These are phyloP conservation scores for Bubo bubo DNA, from an alignment of 2,113 vertebrate species.

Conservation along the genomic window DNA sequence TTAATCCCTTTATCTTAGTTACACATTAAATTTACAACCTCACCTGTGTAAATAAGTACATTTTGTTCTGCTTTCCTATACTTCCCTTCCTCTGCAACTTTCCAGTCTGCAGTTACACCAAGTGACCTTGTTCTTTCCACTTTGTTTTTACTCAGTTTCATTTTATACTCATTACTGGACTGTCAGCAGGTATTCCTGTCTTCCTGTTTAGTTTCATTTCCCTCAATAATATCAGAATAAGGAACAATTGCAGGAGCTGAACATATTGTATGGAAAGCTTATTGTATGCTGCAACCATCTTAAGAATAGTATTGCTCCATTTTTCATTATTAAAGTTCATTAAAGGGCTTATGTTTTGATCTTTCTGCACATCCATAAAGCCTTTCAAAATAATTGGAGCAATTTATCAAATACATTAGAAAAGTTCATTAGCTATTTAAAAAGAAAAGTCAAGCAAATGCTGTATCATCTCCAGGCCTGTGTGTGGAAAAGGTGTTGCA, in stretches of 20 bases:
- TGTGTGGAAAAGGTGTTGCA: neutral
- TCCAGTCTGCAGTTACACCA: neutral
- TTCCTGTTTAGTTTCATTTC: neutral
- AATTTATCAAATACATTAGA: neutral
- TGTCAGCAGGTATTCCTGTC: neutral
- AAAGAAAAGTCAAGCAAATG: neutral
- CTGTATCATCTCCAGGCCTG: neutral
- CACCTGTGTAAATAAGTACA: neutral
- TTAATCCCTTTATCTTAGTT: constrained; percentile 23
- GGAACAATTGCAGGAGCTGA: neutral
- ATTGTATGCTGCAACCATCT: neutral
- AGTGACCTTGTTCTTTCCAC: neutral
- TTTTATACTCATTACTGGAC: neutral
- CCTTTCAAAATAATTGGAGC: neutral
- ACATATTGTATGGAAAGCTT: neutral
- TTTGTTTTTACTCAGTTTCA: neutral
- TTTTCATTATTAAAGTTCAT: neutral
- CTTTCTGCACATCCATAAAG: neutral
- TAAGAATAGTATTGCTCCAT: neutral
- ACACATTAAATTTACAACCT: neutral
- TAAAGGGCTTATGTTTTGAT: neutral
- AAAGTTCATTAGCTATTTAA: neutral
- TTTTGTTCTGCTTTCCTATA: neutral
- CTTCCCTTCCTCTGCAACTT: neutral
- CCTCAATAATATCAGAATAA: neutral